phyloP scores from a whole-genome alignment of 1,140 invertebrate species.

The Thrips palmi region DNA sequence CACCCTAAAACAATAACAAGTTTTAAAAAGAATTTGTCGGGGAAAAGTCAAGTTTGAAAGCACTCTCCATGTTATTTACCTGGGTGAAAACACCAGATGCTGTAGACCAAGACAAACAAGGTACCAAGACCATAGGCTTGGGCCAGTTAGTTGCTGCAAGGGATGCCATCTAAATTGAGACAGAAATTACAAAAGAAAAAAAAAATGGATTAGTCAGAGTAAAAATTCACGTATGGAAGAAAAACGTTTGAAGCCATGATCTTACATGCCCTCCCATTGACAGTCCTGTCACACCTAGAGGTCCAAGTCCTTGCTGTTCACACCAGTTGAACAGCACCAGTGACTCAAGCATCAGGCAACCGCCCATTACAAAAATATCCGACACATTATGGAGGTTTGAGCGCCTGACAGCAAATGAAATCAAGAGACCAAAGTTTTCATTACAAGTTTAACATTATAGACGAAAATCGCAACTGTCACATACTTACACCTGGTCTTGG shows the following conservation, averaged over 20 bases:
- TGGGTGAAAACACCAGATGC: slow-evolving; percentile 90
- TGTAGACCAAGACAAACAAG: slow-evolving; percentile 93
- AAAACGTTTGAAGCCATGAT: slow-evolving; percentile 15
- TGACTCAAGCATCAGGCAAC: slow-evolving; percentile 84
- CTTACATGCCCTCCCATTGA: slow-evolving; percentile 99
- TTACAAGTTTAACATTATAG: not conserved
- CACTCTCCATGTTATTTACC: slow-evolving; percentile 28
- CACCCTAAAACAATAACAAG: slow-evolving; percentile 43
- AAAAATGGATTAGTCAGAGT: not conserved
- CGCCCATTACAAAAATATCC: slow-evolving; percentile 99
- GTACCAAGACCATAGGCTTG: slow-evolving; percentile 78
- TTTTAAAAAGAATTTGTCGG: not conserved
- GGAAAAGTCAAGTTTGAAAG: not conserved
- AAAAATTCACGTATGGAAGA: not conserved
- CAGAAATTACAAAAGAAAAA: slow-evolving; percentile 9
- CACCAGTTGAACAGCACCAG: slow-evolving; percentile 88
- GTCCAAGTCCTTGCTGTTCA: slow-evolving; percentile 68
- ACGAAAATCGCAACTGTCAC: too few species aligned
- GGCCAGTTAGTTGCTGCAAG: slow-evolving; percentile 88
- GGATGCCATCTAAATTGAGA: slow-evolving; percentile 72
- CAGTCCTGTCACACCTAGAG: slow-evolving; percentile 84
- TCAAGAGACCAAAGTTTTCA: slow-evolving; percentile 8
- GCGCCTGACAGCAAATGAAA: slow-evolving; percentile 36
- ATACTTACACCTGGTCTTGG: slow-evolving; percentile 66
- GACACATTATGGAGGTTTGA: slow-evolving; percentile 89